Base-by-base conservation (phyloP, 2,797 vertebrate genomes). In the Gymnocypris eckloni region DNA sequence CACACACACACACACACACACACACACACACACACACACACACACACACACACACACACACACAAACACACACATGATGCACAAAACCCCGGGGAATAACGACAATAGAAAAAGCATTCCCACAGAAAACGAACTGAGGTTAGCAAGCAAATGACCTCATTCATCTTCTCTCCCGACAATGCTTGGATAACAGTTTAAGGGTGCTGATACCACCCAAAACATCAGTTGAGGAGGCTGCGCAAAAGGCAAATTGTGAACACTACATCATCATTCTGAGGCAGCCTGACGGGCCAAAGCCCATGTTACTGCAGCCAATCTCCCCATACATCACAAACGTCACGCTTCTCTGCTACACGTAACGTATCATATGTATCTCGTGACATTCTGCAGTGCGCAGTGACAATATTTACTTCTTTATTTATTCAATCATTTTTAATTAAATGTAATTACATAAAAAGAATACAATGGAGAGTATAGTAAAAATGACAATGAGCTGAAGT, bases 61-160 rank as follows among this genome's bases (percentile, higher is more conserved):
- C 33, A 33, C 37, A 5, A 0, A 33, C 70, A 83, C 41, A 56
- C 69, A 59, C 22, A 56, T 12, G 39, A 37, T 45, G 25, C 33
- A 61, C 22, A 5, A 43, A 83, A 73, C 81, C 70, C 70, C 4
- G 0, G 54, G 28, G 70, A 82, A 22, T 33, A n/a, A 48, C 43
- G 28, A 39, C 81, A 66, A 83, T 50, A 83, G 67, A 80, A 80
- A 59, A 71, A 10, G n/a, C 28, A 85, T 79, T 71, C 41, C 76
- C 66, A 85, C 28, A 64, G 69, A 45, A 85, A 73, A 18, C 13
- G 12, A 64, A 79, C 15, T 33, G 52, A 86, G 69, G 84, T 86
- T 86, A 86, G 54, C 20, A 25, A 50, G 54, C 41, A 80, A 86
- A 80, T 39, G 41, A 73, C 84, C 84, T 81, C 78, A 86, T 86